phyloP scores from a whole-genome alignment of 2,888 invertebrate species.

The Caenorhabditis drosophilae region DNA sequence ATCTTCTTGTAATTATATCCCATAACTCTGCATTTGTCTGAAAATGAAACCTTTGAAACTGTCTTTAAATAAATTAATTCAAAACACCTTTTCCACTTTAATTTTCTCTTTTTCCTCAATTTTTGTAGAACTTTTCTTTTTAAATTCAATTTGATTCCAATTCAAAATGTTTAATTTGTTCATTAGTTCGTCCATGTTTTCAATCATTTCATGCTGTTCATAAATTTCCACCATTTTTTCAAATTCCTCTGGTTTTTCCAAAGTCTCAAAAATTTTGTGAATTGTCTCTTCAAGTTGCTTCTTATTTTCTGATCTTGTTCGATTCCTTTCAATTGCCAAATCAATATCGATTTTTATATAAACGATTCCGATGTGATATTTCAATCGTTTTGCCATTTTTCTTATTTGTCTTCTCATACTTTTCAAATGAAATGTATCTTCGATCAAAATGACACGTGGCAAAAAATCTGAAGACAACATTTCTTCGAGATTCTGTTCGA shows the following conservation, averaged over 20 bases:
- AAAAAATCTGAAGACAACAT: neutral
- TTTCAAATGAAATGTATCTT: slow-evolving; percentile 45
- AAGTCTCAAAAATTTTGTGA: slow-evolving; percentile 7
- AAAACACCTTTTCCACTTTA: too few relatives aligned
- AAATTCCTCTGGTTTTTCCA: slow-evolving; percentile 5
- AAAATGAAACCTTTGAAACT: too few relatives aligned
- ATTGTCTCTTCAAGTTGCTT: slow-evolving; percentile 14
- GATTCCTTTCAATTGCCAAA: slow-evolving; percentile 29
- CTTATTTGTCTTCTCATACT: slow-evolving; percentile 50
- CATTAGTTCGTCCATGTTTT: too few relatives aligned
- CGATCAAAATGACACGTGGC: slow-evolving; percentile 22
- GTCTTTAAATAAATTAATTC: too few relatives aligned
- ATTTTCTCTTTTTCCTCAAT: too few relatives aligned
- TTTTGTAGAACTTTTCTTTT: neutral
- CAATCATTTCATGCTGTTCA: too few relatives aligned
- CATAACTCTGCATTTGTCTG: too few relatives aligned
- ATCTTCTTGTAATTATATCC: too few relatives aligned
- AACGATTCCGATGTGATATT: slow-evolving; percentile 17
- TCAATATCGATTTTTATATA: slow-evolving; percentile 8
- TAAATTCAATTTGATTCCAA: too few relatives aligned
- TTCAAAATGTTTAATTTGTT: neutral
- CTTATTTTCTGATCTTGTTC: neutral
- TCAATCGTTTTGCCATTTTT: slow-evolving; percentile 21
- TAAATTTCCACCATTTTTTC: neutral
- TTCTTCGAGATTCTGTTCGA: slow-evolving; percentile 13